phyloP scores from a whole-genome alignment of 2,888 invertebrate species.

The Lycia hirtaria region DNA sequence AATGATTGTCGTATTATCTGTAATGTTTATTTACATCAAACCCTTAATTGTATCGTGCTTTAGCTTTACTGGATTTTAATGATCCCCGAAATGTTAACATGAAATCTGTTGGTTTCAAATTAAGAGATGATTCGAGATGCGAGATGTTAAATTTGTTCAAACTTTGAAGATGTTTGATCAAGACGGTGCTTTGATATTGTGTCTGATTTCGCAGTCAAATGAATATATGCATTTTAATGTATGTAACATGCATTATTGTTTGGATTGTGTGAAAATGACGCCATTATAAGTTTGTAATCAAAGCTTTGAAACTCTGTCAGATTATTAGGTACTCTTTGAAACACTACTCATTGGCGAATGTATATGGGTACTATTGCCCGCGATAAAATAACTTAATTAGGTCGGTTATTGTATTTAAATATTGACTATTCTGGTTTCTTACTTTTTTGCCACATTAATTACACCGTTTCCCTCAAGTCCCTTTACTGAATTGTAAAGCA shows the following conservation, averaged over 20 bases:
- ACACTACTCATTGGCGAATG: too few species aligned
- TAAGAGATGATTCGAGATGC: slow-evolving; percentile 17
- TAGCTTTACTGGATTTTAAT: slow-evolving; percentile 61
- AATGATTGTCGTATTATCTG: too few species aligned
- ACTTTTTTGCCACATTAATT: too few species aligned
- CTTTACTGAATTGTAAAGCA: too few species aligned
- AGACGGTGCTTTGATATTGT: slow-evolving; percentile 21
- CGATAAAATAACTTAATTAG: too few species aligned
- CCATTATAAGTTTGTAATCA: neutral
- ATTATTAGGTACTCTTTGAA: too few species aligned
- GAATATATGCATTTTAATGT: slow-evolving; percentile 15
- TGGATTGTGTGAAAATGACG: neutral
- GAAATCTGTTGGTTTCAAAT: slow-evolving; percentile 33
- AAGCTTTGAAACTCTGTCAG: too few species aligned
- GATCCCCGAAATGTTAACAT: slow-evolving; percentile 14
- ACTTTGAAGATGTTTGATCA: slow-evolving; percentile 28
- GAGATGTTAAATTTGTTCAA: slow-evolving; percentile 23
- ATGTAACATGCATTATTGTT: neutral
- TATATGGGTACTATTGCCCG: too few species aligned
- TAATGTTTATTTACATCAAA: neutral
- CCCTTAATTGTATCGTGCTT: slow-evolving; percentile 61
- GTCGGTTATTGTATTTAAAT: too few species aligned
- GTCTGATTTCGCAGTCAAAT: slow-evolving; percentile 15
- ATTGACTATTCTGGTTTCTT: too few species aligned
- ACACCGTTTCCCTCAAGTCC: too few species aligned